Evolutionary conservation across 1,140 invertebrate genomes (phyloP), one percentile per base, ranked within the genome.

Genomic region (Yoshiicerus persimilis): DNA sequence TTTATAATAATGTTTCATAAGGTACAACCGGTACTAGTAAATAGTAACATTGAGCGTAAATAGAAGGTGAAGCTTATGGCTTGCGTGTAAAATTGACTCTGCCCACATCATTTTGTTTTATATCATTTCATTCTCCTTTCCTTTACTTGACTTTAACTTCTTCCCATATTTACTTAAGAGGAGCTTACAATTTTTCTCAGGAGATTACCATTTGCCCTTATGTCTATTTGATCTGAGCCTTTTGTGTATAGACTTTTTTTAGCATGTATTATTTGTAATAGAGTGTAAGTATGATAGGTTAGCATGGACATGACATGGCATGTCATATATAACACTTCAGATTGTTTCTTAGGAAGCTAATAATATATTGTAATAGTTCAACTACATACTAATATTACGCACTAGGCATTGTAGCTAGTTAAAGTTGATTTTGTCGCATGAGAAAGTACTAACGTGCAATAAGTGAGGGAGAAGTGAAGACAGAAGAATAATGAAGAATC

Each of bases 41-140:
- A 80, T 34, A 36, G 75, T 9, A 6, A 80, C 30, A 80, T n/a
- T 34, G 75, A 80, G 34, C 30, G n/a, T 38, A 34, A 80, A 34
- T 38, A 80, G 30, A 80, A 80, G 34, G 75, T 36, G 30, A 36
- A 38, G 75, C 32, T 80, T 32, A 38, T n/a, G n/a, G 75, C 13
- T 80, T 80, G 75, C 75, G 75, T 80, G 75, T 80, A 80, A 80
- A 80, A 80, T 80, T 80, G 75, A 36, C 75, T 80, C 75, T 80
- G 75, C 75, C 75, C 75, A 80, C 75, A 80, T 80, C 75, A 80
- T 80, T 80, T 80, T 80, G 75, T 80, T 80, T 80, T 80, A 80
- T 80, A 80, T 80, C 75, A 80, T 80, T 80, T 36, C 75, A 32
- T 80, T 80, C 84, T 62, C 39, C 39, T 56, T 30, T 47, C 84